Percentiles rank a stretch among this genome's conserved stretches.
These are phyloP conservation scores for Brachyptera risi DNA, from an alignment of 2,888 invertebrate species.

Conservation along the genomic window DNA sequence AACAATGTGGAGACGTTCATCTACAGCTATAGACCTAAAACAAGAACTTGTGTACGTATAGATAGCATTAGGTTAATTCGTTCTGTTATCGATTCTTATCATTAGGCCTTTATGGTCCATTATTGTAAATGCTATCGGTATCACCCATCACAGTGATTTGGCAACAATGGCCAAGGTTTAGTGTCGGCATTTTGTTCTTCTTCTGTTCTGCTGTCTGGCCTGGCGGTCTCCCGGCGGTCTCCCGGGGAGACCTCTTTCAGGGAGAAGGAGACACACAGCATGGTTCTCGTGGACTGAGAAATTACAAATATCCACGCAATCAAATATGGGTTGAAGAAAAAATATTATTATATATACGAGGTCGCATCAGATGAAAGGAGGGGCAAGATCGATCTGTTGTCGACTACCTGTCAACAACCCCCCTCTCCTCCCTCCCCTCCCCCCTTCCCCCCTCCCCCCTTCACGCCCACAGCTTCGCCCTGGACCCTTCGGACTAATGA, in stretches of 20 bases:
- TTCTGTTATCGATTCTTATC: no score
- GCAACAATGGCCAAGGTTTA: constrained; percentile 14
- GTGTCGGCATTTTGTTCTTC: constrained; percentile 11
- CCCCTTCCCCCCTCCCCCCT: neutral
- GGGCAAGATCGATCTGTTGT: neutral
- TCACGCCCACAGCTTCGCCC: neutral
- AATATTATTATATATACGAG: neutral
- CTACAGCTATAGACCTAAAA: no score
- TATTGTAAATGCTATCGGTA: no score
- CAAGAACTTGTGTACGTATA: no score
- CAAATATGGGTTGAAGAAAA: constrained; percentile 19
- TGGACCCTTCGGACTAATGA: no score
- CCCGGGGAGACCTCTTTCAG: constrained; percentile 25
- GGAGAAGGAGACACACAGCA: constrained; percentile 26
- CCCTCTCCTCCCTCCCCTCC: neutral
- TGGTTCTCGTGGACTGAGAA: constrained; percentile 15
- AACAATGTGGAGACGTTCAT: no score
- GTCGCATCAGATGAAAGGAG: neutral
- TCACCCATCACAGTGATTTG: constrained; percentile 7
- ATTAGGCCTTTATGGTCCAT: no score
- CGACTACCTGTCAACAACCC: constrained; percentile 17
- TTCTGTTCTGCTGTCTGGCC: constrained; percentile 12
- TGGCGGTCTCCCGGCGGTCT: neutral
- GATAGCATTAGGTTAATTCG: no score
- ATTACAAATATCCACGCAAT: constrained; percentile 28